Evolutionary conservation across 2,113 vertebrate species (phyloP).

Genomic region (Ceyx melanurus): DNA sequence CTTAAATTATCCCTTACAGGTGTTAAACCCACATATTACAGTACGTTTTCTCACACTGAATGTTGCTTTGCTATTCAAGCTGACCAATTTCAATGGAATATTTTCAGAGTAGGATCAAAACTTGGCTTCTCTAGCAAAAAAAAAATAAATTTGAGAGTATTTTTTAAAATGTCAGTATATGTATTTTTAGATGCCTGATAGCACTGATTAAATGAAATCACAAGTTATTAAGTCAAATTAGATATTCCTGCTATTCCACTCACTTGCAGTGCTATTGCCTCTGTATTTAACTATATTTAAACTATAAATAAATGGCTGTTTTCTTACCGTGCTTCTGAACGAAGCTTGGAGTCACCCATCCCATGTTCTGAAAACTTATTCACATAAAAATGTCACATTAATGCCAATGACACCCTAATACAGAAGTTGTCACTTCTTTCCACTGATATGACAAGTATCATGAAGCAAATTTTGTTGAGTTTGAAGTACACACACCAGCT

Average conservation of each 20-base stretch:
- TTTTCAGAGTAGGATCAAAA: neutral
- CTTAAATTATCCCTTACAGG: neutral
- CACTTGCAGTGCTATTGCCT: neutral
- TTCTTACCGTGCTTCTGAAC: neutral
- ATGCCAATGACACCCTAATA: neutral
- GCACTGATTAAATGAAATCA: neutral
- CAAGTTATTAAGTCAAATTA: neutral
- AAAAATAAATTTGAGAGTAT: too few species aligned
- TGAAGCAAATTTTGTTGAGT: neutral
- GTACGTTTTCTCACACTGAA: neutral
- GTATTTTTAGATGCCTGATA: neutral
- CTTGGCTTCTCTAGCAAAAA: neutral
- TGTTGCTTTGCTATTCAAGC: neutral
- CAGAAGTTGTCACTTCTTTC: fast-evolving
- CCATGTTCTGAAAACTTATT: neutral
- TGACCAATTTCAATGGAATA: neutral
- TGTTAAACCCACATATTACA: neutral
- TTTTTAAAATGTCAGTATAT: neutral
- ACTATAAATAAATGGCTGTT: neutral
- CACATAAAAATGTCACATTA: neutral
- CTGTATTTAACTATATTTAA: neutral
- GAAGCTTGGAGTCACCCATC: neutral
- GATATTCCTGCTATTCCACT: neutral
- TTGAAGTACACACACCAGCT: neutral
- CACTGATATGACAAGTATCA: neutral